Evolutionary conservation across 2,888 invertebrate species (phyloP).

Genomic region (Abrostola tripartita): DNA sequence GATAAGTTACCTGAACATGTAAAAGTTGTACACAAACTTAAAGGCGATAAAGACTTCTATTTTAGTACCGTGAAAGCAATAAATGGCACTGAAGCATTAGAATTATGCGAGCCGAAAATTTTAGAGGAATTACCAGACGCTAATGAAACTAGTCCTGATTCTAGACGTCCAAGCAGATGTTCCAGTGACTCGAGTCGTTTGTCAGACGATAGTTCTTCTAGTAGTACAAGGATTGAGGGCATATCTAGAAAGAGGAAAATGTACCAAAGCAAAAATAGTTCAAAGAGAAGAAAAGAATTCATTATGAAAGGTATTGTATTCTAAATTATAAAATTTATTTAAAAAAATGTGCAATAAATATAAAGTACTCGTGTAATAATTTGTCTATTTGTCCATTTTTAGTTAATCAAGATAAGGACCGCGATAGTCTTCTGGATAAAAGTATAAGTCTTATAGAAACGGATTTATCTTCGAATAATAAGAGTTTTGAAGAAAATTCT

Average conservation of each 20-base stretch:
- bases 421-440: conserved; percentile 61
- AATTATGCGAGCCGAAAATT: conserved; percentile 63
- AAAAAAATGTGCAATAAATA: neutral
- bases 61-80: conserved; percentile 83
- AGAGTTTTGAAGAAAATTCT: conserved; percentile 82
- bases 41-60: conserved; percentile 86
- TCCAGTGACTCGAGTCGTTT: conserved; percentile 83
- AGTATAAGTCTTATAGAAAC: conserved; percentile 60
- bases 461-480: conserved; percentile 68
- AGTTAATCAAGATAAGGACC: conserved; percentile 69
- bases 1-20: conserved; percentile 91
- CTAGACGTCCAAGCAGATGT: conserved; percentile 79
- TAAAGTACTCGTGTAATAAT: neutral
- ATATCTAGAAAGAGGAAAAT: conserved; percentile 77
- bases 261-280: conserved; percentile 60
- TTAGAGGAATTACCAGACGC: conserved; percentile 66
- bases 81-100: conserved; percentile 78
- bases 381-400: conserved; percentile 55
- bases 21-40: conserved; percentile 89
- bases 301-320: conserved; percentile 63
- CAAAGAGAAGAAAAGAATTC: conserved; percentile 71
- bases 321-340: neutral
- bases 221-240: conserved; percentile 71
- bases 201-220: conserved; percentile 83
- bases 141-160: conserved; percentile 73